A percentile compares a stretch with the other conserved stretches of the same genome.
Conservation (phyloP, 2,888 invertebrate genomes). For the Coelopa pilipes region DNA sequence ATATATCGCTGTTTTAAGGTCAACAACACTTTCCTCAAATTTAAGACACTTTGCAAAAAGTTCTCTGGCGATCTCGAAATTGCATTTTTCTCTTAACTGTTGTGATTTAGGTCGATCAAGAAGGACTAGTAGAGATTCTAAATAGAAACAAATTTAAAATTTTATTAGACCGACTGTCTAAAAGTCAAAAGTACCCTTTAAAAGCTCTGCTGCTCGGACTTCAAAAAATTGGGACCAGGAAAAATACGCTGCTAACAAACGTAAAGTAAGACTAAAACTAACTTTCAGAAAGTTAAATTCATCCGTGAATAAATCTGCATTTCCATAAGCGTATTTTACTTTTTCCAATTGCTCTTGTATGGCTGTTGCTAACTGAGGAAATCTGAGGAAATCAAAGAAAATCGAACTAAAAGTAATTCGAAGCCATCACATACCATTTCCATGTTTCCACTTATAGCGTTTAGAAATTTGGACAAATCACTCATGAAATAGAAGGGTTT, state of each 20-base stretch:
- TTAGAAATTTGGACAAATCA: slow-evolving; percentile 55
- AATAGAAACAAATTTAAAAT: slow-evolving; percentile 14
- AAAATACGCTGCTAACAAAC: slow-evolving; percentile 71
- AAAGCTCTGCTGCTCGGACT: slow-evolving; percentile 46
- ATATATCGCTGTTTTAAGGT: slow-evolving; percentile 61
- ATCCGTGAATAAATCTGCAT: slow-evolving; percentile 69
- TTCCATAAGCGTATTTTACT: slow-evolving; percentile 71
- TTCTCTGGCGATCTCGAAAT: slow-evolving; percentile 47
- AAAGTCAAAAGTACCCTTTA: slow-evolving; percentile 51
- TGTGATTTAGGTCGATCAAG: slow-evolving; percentile 44
- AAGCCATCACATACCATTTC: slow-evolving; percentile 39
- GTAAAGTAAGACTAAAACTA: slow-evolving; percentile 71
- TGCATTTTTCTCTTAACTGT: slow-evolving; percentile 39
- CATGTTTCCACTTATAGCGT: slow-evolving; percentile 48
- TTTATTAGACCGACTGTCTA: background rate
- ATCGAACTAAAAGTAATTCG: background rate
- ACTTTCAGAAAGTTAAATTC: slow-evolving; percentile 69
- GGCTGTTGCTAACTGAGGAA: slow-evolving; percentile 46
- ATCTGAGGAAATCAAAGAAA: background rate
- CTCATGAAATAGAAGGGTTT: slow-evolving; percentile 59
- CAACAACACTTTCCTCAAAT: slow-evolving; percentile 55
- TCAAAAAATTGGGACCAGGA: slow-evolving; percentile 75
- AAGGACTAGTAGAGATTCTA: slow-evolving; percentile 53
- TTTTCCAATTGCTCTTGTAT: slow-evolving; percentile 64
- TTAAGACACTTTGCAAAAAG: slow-evolving; percentile 53